Base-by-base conservation (phyloP, 2,797 vertebrate species). In the Thripadectes ignobilis region DNA sequence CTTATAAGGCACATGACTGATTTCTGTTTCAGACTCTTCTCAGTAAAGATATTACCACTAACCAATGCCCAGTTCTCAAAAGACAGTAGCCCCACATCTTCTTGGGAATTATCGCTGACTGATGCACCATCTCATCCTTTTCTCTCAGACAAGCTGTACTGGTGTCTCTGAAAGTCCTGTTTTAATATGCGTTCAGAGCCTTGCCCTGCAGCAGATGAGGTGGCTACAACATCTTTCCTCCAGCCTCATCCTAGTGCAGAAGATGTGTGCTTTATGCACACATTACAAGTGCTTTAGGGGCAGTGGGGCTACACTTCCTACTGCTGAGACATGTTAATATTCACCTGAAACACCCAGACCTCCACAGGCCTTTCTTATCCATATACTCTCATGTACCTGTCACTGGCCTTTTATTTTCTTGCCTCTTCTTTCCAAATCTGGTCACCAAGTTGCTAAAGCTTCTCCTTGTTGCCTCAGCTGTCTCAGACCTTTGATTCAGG, bases 251-350 rank as follows among this genome's bases (percentile, higher is more conserved):
- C 77, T 26, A 49, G 24, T 5, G 14, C 34, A 57, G 45, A 38
- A 57, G 41, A 38, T 5, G 15, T 19, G 23, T 18, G 5, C 30
- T 26, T 55, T 26, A 57, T 18, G 8, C 15, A 13, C 17, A 67
- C 1, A 2, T 22, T 59, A 43, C 57, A 52, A 67, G 63, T 4
- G 7, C 32, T 59, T 36, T 20, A 20, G 38, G 49, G 23, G 39
- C 46, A 51, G 12, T 9, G 46, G 46, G 1, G 6, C 7, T 78
- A 63, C 17, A 8, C 13, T 63, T 66, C 34, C 17, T 22, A 12
- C 11, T 22, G 39, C 55, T 2, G 4, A 74, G 6, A 27, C 0
- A 1, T 0, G 0, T 41, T 71, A 62, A 66, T 34, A 61, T 29
- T 24, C 21, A 84, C 3, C 9, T 5, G 3, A 39, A 62, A 20